Base-by-base conservation (phyloP, 2,888 invertebrate species). In the Selenia dentaria region DNA sequence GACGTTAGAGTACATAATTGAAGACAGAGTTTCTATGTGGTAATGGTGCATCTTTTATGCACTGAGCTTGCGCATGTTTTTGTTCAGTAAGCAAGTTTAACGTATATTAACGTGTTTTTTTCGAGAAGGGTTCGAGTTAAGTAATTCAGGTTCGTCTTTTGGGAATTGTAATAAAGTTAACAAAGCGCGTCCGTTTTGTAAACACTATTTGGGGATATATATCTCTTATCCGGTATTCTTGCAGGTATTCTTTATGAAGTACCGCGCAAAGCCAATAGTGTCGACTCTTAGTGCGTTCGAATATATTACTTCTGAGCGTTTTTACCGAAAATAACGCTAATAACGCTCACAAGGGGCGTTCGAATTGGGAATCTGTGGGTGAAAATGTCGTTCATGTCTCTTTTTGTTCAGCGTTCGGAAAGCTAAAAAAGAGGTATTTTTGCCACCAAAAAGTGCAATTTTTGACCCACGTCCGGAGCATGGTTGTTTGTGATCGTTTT, bases 1-100 rank as follows among this genome's bases (percentile, higher is more conserved):
- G 2, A 0, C 0, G 32, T 9, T 47, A 55, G 1, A 12, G 28
- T 31, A 25, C 5, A 41, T 24, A 39, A 4, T 50, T 32, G 22
- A 27, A 28, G 27, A 22, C 11, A 28, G 24, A 18, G 29, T 18
- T 38, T 22, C 42, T 37, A 39, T 42, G 50, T 56, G 45, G 37
- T 35, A 48, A 41, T 45, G 48, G 57, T 58, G 58, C 58, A 58
- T 51, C 52, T 35, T 39, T 49, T 47, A 44, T 51, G 50, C 45
- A 50, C 50, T 51, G 52, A 44, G 39, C 27, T 25, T 54, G 54
- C 54, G 51, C 28, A 36, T 14, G 36, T 40, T 38, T 42, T 48
- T 54, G 54, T 54, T 39, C 45, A 18, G 44, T 39, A 41, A 51
- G 48, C 56, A 41, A 48, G 56, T 57, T 57, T 44, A 39, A 46